Base-by-base conservation (phyloP, 2,888 invertebrate species). In the Seira sanloemensis region DNA sequence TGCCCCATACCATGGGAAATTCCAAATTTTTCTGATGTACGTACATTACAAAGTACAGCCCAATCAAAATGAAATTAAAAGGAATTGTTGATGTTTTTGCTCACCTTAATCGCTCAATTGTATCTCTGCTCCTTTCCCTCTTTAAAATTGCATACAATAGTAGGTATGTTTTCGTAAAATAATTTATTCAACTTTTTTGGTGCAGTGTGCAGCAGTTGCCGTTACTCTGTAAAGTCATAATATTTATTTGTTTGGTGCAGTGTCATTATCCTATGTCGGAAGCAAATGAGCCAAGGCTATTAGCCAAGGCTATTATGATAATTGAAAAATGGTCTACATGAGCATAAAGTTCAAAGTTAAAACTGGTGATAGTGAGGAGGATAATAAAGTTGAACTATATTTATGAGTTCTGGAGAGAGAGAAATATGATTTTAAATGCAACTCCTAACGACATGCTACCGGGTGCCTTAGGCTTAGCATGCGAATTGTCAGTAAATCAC, bases 231-330 rank as follows among this genome's bases (percentile, higher is more conserved):
- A n/a, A n/a, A n/a, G n/a, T n/a, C n/a, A n/a, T n/a, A n/a, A n/a
- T n/a, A n/a, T n/a, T n/a, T n/a, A n/a, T n/a, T n/a, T n/a, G n/a
- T n/a, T n/a, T n/a, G n/a, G n/a, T n/a, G 46, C 37, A 24, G 50
- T 79, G 72, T 72, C 72, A 72, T 65, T 72, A 72, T 73, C 65
- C 65, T 37, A 66, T 74, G 77, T 77, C 77, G 82, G 82, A 82
- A 82, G 77, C 72, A 58, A 77, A 18, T 9, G 50, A 58, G 65
- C 62, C 62, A 74, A 80, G 74, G n/a, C n/a, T n/a, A n/a, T n/a
- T n/a, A n/a, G 65, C 62, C 62, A 74, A 80, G 74, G 50, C 50
- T 50, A 50, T 50, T 50, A 50, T 50, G 50, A 50, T 50, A 50
- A 50, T n/a, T 50, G 50, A 50, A 50, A 50, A 50, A 7, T 2